Evolutionary conservation across 2,113 vertebrate genomes (phyloP), one percentile per base, ranked within the genome.

Genomic region (Bos javanicus): DNA sequence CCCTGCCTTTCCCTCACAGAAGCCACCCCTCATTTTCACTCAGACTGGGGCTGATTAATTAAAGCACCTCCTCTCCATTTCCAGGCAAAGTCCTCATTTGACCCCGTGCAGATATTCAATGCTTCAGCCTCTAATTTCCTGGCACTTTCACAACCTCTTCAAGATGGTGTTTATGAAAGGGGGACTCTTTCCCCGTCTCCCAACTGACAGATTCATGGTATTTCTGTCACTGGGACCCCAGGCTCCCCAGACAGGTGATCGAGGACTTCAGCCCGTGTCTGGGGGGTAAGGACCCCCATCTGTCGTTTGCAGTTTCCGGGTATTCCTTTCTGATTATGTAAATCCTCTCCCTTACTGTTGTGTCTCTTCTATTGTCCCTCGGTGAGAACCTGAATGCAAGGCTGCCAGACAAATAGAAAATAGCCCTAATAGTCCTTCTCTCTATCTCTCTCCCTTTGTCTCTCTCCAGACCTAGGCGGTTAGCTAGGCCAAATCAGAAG

Each of bases 41-140:
- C 26, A 62, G 83, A 14, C 46, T 1, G 33, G 17, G 50, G 11
- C 78, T 12, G 67, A 26, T 52, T 54, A 50, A 43, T 81, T 78
- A 90, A 86, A 56, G 33, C 82, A 80, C 57, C 50, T 52, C 92
- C 93, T 86, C 43, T 78, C 76, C n/a, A 5, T 90, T 60, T 85
- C 89, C 91, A 89, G 87, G 82, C 54, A 92, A 94, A 96, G n/a
- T 30, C 60, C 74, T 94, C 74, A 7, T 81, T n/a, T 80, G 95
- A 91, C 64, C 74, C 7, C 7, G 6, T 36, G 43, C 54, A 33
- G 36, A n/a, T 30, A 48, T n/a, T 36, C 2, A 0, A 1, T 0
- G 54, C 74, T 56, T 7, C 13, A 48, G 46, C 15, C 92, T 94
- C 80, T 83, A 2, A 36, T 54, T 78, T n/a, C 91, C 91, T 52